Evolutionary conservation across 2,113 vertebrate species (phyloP).

Genomic region (Austrofundulus limnaeus): DNA sequence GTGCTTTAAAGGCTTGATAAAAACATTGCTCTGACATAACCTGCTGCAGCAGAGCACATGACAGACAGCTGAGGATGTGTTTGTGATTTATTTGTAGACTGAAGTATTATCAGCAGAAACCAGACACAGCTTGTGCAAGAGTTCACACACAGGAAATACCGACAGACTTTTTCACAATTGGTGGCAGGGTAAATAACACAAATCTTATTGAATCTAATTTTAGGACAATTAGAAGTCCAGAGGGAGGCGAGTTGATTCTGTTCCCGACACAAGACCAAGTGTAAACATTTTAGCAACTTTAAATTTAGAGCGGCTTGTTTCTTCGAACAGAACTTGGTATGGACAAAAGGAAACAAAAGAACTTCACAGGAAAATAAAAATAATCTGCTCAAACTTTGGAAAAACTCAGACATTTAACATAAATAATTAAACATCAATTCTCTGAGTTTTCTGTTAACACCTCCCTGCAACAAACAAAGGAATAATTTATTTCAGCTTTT

Average conservation of each 20-base stretch:
- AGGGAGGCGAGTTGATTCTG: slow-evolving; percentile 32
- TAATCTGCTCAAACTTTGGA: background rate
- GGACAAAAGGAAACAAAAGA: background rate
- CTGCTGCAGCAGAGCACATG: slow-evolving; percentile 11
- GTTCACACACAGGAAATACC: slow-evolving; percentile 44
- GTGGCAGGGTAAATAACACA: slow-evolving; percentile 26
- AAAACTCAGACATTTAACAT: background rate
- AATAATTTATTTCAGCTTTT: no score
- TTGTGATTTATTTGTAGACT: slow-evolving; percentile 43
- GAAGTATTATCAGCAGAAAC: slow-evolving; percentile 41
- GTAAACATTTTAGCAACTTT: background rate
- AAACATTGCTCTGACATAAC: slow-evolving; percentile 17
- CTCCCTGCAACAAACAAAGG: no score
- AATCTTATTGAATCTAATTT: slow-evolving; percentile 33
- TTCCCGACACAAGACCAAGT: slow-evolving; percentile 6
- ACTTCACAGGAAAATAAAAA: background rate
- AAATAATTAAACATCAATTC: background rate
- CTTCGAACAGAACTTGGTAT: background rate
- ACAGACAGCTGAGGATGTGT: slow-evolving; percentile 48
- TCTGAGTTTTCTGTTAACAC: no score
- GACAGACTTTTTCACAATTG: slow-evolving; percentile 38
- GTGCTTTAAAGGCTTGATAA: slow-evolving; percentile 27
- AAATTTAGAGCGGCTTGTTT: slow-evolving; percentile 2
- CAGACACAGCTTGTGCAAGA: slow-evolving; percentile 31
- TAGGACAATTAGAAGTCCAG: slow-evolving; percentile 41